These are phyloP conservation scores for Scaptomyza hsui DNA, from an alignment of 1,140 invertebrate genomes.

Conservation along the genomic window DNA sequence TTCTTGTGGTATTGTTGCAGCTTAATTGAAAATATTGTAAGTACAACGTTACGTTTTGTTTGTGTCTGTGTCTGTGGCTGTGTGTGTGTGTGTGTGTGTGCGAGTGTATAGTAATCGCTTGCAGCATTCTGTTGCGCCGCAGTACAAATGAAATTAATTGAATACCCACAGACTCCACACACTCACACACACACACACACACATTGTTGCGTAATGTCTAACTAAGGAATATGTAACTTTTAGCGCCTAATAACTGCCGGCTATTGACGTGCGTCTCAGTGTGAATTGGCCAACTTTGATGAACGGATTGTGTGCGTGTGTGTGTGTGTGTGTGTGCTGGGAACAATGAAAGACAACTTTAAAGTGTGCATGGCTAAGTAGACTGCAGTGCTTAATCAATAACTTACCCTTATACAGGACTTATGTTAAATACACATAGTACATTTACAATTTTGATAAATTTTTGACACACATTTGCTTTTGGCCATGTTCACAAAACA, in stretches of 20 bases:
- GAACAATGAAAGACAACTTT: constrained; percentile 8
- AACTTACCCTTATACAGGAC: neutral
- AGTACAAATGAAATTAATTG: constrained; percentile 78
- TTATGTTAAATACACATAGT: neutral
- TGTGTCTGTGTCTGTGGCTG: constrained; percentile 37
- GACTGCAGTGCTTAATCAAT: constrained; percentile 3
- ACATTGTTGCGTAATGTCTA: constrained; percentile 28
- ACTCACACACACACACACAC: constrained; percentile 5
- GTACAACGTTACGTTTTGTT: constrained; percentile 33
- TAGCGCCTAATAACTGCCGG: constrained; percentile 65
- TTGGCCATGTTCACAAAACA: neutral
- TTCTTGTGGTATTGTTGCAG: constrained; percentile 74
- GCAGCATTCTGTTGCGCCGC: constrained; percentile 61
- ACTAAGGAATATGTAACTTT: constrained; percentile 60
- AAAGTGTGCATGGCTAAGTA: neutral
- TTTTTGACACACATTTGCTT: neutral
- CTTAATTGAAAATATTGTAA: constrained; percentile 81
- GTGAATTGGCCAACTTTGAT: constrained; percentile 7
- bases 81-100: no score
- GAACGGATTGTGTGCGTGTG: neutral
- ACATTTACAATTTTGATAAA: neutral
- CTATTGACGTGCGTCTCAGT: constrained; percentile 46
- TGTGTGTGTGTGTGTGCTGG: neutral
- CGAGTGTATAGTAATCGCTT: constrained; percentile 66
- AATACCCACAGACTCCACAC: constrained; percentile 51